A percentile compares a stretch with the other conserved stretches of the same genome.
Conservation (phyloP, 2,888 invertebrate species). For the Thumatha senex region DNA sequence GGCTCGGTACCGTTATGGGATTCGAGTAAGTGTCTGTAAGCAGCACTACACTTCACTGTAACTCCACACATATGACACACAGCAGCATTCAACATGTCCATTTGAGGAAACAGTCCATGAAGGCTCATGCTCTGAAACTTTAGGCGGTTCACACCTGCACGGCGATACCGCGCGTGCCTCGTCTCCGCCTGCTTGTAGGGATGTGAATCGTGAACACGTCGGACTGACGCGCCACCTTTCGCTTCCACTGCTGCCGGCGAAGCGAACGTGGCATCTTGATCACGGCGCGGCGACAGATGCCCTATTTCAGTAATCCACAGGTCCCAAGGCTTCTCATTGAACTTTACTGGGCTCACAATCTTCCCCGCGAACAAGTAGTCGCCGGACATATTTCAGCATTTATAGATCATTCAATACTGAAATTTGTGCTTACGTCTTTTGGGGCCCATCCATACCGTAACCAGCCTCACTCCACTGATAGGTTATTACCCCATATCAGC, state of each 20-base stretch:
- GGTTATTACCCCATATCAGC: slow-evolving; percentile 82
- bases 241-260: slow-evolving; percentile 59
- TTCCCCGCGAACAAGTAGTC: slow-evolving; percentile 69
- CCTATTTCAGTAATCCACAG: slow-evolving; percentile 79
- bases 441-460: slow-evolving; percentile 71
- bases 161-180: slow-evolving; percentile 53
- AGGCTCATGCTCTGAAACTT: slow-evolving; percentile 86
- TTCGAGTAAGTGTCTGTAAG: slow-evolving; percentile 87
- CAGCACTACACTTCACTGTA: slow-evolving; percentile 90
- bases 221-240: slow-evolving; percentile 55
- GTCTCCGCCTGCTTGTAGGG: slow-evolving; percentile 57
- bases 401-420: slow-evolving; percentile 51
- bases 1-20: slow-evolving; percentile 75
- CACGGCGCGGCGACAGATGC: slow-evolving; percentile 71
- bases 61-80: slow-evolving; percentile 91
- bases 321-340: slow-evolving; percentile 80
- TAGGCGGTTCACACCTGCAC: slow-evolving; percentile 80
- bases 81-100: slow-evolving; percentile 89
- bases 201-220: slow-evolving; percentile 55
- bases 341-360: slow-evolving; percentile 75
- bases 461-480: slow-evolving; percentile 69
- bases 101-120: slow-evolving; percentile 90
- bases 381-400: slow-evolving; percentile 72
- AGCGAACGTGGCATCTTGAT: slow-evolving; percentile 61
- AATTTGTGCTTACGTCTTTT: slow-evolving; percentile 57